Percentiles rank a stretch among this genome's conserved stretches.
These are phyloP conservation scores for Ophioninae sp. DNA, from an alignment of 2,888 invertebrate genomes.

Conservation along the genomic window DNA sequence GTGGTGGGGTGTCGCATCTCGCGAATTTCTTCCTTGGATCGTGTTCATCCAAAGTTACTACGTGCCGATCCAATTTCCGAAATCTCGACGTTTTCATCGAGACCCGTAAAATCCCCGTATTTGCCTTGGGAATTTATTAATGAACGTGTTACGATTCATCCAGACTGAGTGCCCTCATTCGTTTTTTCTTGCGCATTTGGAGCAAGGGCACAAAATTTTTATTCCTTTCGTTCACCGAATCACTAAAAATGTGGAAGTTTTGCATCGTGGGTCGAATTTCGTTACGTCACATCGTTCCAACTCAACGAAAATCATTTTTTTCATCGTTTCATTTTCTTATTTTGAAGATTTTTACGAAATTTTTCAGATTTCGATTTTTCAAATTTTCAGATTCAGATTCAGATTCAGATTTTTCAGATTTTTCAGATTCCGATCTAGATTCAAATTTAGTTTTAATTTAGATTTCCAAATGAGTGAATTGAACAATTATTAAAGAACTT, in stretches of 20 bases:
- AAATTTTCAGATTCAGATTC: neutral
- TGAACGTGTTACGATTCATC: constrained; percentile 55
- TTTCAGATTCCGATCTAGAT: neutral
- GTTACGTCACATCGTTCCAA: too few relatives aligned
- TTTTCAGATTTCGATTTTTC: too few relatives aligned
- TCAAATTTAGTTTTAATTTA: too few relatives aligned
- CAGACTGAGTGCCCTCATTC: neutral
- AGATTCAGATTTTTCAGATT: neutral
- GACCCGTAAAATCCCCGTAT: constrained; percentile 14
- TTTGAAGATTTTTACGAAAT: neutral
- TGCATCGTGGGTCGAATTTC: neutral
- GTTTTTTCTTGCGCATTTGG: neutral
- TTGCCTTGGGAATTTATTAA: constrained; percentile 53
- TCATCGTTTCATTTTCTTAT: neutral
- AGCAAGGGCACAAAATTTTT: neutral
- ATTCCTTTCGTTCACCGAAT: neutral
- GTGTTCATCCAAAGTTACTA: constrained; percentile 43
- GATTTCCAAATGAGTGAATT: too few relatives aligned
- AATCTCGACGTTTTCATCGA: constrained; percentile 49
- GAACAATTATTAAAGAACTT: too few relatives aligned
- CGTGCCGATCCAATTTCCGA: constrained; percentile 63
- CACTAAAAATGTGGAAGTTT: neutral
- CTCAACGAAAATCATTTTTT: neutral
- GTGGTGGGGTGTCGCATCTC: neutral
- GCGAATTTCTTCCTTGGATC: constrained; percentile 30